These are phyloP conservation scores for Torymus auratus DNA, from an alignment of 2,888 invertebrate genomes.

Conservation along the genomic window DNA sequence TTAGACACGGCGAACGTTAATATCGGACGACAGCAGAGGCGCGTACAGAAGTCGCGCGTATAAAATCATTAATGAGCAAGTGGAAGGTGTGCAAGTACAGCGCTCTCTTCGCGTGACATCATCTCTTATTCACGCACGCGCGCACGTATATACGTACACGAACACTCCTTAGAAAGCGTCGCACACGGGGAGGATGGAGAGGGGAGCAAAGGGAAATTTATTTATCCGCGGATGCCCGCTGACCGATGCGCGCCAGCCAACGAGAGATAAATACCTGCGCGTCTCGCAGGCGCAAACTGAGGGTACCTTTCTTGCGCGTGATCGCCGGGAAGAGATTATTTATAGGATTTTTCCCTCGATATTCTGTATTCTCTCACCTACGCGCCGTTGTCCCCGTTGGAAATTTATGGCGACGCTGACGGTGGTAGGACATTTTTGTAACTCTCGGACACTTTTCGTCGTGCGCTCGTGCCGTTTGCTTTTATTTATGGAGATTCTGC, in stretches of 20 bases:
- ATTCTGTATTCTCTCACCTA: neutral
- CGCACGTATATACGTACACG: conserved; percentile 53
- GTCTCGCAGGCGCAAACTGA: conserved; percentile 58
- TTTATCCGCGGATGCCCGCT: conserved; percentile 57
- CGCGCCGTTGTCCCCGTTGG: neutral
- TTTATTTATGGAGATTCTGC: too few species aligned
- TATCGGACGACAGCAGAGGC: conserved; percentile 6
- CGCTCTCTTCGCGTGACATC: conserved; percentile 69
- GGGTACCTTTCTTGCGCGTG: conserved; percentile 35
- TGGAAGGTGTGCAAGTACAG: conserved; percentile 62
- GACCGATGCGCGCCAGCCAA: conserved; percentile 28
- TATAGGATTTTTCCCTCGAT: conserved; percentile 13
- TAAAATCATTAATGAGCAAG: conserved; percentile 57
- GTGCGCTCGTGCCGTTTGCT: too few species aligned
- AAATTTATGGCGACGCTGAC: conserved; percentile 12
- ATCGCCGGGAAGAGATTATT: conserved; percentile 27
- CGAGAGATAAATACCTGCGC: conserved; percentile 59
- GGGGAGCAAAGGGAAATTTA: conserved; percentile 66
- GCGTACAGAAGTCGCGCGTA: conserved; percentile 39
- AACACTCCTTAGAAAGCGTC: conserved; percentile 72
- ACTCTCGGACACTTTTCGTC: too few species aligned
- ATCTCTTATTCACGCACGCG: conserved; percentile 68
- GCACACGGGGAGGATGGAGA: conserved; percentile 52
- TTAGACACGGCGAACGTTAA: too few species aligned
- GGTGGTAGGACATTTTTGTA: too few species aligned